A percentile compares a stretch with the other conserved stretches of the same genome.
Conservation (phyloP, 2,888 invertebrate species). For the Drosophila formosana region DNA sequence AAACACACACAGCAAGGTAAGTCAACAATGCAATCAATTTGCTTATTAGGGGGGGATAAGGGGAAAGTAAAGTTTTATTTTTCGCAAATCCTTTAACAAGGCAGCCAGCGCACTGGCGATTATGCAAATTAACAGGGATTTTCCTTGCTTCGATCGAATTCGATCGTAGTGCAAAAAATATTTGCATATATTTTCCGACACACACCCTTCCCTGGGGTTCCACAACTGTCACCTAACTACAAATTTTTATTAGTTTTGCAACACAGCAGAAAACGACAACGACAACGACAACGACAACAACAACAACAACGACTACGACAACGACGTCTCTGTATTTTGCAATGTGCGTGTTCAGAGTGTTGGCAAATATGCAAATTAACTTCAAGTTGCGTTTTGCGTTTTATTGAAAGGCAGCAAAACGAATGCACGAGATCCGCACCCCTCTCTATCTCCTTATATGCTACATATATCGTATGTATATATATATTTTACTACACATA, state of each 20-base stretch:
- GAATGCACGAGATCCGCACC: conserved; percentile 18
- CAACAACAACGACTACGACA: background rate
- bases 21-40: conserved; percentile 76
- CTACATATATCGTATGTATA: background rate
- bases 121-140: conserved; percentile 70
- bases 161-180: conserved; percentile 46
- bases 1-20: conserved; percentile 29
- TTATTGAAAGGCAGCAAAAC: conserved; percentile 58
- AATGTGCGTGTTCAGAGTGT: conserved; percentile 48
- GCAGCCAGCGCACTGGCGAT: conserved; percentile 59
- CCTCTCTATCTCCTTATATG: conserved; percentile 5
- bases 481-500: background rate
- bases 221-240: conserved; percentile 64
- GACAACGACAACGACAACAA: background rate
- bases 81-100: conserved; percentile 75
- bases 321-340: conserved; percentile 42
- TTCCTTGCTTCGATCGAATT: conserved; percentile 5
- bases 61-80: conserved; percentile 63
- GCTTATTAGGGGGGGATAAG: conserved; percentile 48
- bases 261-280: conserved; percentile 42
- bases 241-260: conserved; percentile 72
- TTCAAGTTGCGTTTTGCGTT: conserved; percentile 70
- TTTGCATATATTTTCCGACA: conserved; percentile 67
- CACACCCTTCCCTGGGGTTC: conserved; percentile 20
- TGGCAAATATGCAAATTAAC: conserved; percentile 76